phyloP scores from a whole-genome alignment of 2,888 invertebrate species.

The Tenodera sinensis region DNA sequence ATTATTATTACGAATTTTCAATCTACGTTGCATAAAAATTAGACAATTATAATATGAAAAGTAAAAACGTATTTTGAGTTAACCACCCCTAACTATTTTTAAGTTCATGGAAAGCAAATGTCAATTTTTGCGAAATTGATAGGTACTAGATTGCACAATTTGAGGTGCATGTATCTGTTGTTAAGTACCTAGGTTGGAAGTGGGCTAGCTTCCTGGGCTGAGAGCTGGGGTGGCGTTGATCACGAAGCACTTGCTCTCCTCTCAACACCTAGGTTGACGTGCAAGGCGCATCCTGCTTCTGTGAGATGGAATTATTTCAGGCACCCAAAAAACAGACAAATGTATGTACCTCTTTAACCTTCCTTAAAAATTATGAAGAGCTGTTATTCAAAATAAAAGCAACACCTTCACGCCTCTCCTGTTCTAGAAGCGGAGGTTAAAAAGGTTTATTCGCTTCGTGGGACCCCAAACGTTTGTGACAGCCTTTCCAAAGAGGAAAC shows the following conservation, averaged over 20 bases:
- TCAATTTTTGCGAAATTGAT: too few species aligned
- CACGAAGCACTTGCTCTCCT: not conserved
- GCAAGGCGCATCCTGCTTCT: not conserved
- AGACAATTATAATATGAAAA: too few species aligned
- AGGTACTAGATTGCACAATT: too few species aligned
- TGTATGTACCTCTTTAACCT: not conserved
- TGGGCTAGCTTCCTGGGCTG: not conserved
- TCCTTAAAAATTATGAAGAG: not conserved
- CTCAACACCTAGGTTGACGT: not conserved
- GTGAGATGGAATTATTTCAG: not conserved
- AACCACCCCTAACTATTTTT: too few species aligned
- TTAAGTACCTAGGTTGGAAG: not conserved
- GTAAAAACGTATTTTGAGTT: too few species aligned
- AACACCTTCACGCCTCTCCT: not conserved
- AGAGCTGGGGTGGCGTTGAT: not conserved
- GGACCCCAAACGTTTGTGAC: not conserved
- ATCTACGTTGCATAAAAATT: too few species aligned
- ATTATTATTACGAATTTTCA: too few species aligned
- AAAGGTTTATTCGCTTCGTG: not conserved
- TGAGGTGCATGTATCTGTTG: too few species aligned
- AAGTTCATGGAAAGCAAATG: too few species aligned
- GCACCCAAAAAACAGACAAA: not conserved
- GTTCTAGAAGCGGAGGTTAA: not conserved
- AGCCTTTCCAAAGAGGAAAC: not conserved
- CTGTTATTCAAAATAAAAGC: not conserved